phyloP scores from a whole-genome alignment of 2,113 vertebrate species.

The Thermophis baileyi region DNA sequence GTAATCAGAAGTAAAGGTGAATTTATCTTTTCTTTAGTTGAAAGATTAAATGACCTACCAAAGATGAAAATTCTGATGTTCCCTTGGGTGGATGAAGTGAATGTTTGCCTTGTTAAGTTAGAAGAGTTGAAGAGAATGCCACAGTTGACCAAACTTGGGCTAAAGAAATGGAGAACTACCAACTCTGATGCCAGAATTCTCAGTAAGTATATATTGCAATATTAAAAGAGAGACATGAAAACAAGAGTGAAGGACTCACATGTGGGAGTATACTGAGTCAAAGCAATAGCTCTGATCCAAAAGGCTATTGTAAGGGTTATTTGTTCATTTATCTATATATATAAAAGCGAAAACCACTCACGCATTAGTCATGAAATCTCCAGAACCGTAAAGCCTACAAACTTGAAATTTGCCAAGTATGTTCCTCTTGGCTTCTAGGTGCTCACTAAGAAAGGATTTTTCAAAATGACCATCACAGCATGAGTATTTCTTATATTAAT shows the following conservation, averaged over 20 bases:
- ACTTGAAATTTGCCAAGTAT: too few relatives aligned
- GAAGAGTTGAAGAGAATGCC: conserved; percentile 29
- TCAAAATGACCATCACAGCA: too few relatives aligned
- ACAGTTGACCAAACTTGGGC: conserved; percentile 41
- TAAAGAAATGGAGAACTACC: conserved; percentile 56
- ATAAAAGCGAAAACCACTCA: too few relatives aligned
- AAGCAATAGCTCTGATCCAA: neutral
- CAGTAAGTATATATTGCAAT: conserved; percentile 38
- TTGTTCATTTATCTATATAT: neutral
- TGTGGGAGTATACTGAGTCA: too few relatives aligned
- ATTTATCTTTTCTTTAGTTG: conserved; percentile 39
- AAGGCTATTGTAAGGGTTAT: neutral
- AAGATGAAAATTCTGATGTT: conserved; percentile 45
- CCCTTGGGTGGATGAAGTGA: conserved; percentile 34
- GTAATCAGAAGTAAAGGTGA: neutral
- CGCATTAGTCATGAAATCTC: too few relatives aligned
- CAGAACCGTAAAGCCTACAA: too few relatives aligned
- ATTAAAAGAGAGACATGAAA: neutral
- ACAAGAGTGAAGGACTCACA: neutral
- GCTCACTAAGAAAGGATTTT: too few relatives aligned
- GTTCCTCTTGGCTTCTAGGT: too few relatives aligned
- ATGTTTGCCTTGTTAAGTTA: conserved; percentile 21
- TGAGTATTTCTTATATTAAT: too few relatives aligned
- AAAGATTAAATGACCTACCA: conserved; percentile 36
- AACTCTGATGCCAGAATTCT: conserved; percentile 49